phyloP scores from a whole-genome alignment of 2,888 invertebrate species.

The Polyommatus iphigenia region DNA sequence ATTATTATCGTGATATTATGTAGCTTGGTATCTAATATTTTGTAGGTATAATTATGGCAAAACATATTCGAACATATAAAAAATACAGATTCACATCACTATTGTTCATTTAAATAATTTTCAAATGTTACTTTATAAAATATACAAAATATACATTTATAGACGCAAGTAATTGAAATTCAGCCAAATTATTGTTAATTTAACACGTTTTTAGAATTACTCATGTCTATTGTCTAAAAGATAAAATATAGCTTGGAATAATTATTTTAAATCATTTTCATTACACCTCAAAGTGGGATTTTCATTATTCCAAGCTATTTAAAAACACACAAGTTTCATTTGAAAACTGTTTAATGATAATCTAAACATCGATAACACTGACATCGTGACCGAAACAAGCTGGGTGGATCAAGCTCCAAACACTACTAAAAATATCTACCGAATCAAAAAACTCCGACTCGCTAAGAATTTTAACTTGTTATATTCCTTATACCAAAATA shows the following conservation, averaged over 20 bases:
- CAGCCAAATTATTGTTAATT: background rate
- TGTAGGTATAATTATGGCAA: background rate
- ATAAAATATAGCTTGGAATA: constrained; percentile 10
- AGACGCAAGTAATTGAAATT: constrained; percentile 2
- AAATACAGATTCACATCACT: constrained; percentile 47
- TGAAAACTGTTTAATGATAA: constrained; percentile 37
- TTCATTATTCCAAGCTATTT: constrained; percentile 18
- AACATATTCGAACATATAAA: background rate
- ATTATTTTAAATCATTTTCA: background rate
- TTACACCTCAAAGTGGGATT: background rate
- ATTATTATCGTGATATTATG: background rate
- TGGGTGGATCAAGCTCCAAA: constrained; percentile 52
- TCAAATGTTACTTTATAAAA: constrained; percentile 47
- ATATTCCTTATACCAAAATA: constrained; percentile 78
- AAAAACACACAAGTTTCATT: constrained; percentile 38
- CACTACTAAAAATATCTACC: constrained; percentile 44
- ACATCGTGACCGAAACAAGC: constrained; percentile 43
- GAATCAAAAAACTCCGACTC: constrained; percentile 52
- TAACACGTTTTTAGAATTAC: background rate
- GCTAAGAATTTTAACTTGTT: constrained; percentile 61
- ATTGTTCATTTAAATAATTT: constrained; percentile 50
- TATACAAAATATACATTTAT: constrained; percentile 29
- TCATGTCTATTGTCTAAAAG: constrained; percentile 22
- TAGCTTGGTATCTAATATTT: background rate
- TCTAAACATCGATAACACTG: constrained; percentile 52